Percentiles rank a stretch among this genome's conserved stretches.
These are phyloP conservation scores for Schizopygopsis pylzovi DNA, from an alignment of 2,797 vertebrate species.

Conservation along the genomic window DNA sequence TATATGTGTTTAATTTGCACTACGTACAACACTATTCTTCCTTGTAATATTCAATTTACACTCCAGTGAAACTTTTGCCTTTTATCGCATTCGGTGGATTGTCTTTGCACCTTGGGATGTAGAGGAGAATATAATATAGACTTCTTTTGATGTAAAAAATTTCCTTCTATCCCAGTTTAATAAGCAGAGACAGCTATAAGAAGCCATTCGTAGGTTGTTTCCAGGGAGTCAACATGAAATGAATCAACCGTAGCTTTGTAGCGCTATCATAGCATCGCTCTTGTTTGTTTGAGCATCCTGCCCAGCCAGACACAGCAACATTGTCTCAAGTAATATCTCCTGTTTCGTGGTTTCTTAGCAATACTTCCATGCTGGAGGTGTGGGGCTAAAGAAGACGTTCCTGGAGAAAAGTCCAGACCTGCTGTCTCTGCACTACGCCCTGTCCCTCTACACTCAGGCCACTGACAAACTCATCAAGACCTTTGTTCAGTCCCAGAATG, in stretches of 20 bases:
- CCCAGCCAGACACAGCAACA: background rate
- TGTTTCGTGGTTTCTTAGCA: constrained; percentile 77
- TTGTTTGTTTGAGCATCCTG: background rate
- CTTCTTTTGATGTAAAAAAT: background rate
- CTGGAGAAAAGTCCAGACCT: constrained; percentile 98
- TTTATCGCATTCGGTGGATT: background rate
- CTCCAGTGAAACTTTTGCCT: background rate
- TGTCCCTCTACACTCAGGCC: constrained; percentile 98
- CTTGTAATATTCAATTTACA: background rate
- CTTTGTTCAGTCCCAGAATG: constrained; percentile 93
- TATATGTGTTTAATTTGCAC: background rate
- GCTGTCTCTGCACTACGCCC: constrained; percentile 92
- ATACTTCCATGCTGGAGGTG: constrained; percentile 98
- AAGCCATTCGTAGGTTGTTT: background rate
- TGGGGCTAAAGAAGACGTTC: constrained; percentile 98
- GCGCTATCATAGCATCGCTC: background rate
- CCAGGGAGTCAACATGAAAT: background rate
- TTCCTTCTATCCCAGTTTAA: background rate
- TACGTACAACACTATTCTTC: background rate
- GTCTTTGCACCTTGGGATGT: background rate
- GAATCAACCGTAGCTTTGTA: background rate
- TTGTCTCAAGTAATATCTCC: background rate
- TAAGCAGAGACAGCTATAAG: background rate
- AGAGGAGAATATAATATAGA: background rate
- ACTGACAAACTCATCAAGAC: constrained; percentile 98